phyloP scores from a whole-genome alignment of 2,888 invertebrate species.

The Tenodera sinensis region DNA sequence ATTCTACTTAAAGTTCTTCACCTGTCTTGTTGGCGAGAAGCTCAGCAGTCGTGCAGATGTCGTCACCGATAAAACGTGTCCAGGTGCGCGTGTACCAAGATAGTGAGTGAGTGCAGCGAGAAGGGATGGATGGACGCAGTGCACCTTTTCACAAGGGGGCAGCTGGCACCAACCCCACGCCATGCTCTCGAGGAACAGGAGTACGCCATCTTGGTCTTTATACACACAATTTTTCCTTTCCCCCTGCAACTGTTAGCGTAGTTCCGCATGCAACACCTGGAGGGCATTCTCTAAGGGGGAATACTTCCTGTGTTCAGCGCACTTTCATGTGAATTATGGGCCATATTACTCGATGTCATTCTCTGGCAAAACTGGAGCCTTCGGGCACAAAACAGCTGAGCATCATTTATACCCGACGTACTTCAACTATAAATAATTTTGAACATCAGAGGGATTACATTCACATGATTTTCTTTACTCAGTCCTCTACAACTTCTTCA shows the following conservation, averaged over 20 bases:
- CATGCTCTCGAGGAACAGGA: slow-evolving; percentile 1
- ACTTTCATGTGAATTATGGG: neutral
- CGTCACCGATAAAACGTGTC: neutral
- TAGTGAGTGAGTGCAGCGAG: neutral
- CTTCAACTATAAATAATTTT: neutral
- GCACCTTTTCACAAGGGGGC: slow-evolving; percentile 7
- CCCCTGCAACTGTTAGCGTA: slow-evolving; percentile 7
- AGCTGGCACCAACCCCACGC: neutral
- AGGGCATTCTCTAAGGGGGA: neutral
- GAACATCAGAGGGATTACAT: too few species aligned
- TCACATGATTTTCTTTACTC: too few species aligned
- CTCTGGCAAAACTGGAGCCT: neutral
- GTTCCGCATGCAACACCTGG: slow-evolving; percentile 7
- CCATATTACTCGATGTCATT: neutral
- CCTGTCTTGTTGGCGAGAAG: neutral
- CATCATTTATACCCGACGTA: neutral
- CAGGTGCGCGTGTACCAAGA: neutral
- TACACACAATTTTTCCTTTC: neutral
- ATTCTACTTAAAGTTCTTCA: neutral
- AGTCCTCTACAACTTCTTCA: too few species aligned
- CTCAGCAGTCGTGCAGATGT: neutral
- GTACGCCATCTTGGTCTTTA: slow-evolving; percentile 12
- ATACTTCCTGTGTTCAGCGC: slow-evolving; percentile 1
- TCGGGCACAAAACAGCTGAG: neutral
- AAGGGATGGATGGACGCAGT: neutral